phyloP scores from a whole-genome alignment of 2,113 vertebrate species.

The Aldabrachelys gigantea region DNA sequence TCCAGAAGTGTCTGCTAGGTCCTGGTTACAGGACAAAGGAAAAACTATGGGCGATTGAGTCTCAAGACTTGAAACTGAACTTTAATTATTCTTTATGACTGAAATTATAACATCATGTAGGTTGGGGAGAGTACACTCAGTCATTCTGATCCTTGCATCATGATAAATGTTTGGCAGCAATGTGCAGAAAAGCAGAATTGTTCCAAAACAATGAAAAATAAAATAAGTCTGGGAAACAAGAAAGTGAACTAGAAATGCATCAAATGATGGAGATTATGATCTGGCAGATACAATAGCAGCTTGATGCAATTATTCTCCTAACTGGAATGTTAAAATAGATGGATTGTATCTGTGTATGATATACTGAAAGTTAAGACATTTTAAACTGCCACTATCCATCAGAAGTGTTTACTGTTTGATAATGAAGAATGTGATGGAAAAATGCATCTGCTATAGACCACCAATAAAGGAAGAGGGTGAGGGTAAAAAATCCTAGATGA shows the following conservation, averaged over 20 bases:
- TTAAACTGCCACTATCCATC: background rate
- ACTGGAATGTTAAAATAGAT: background rate
- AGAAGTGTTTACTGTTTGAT: background rate
- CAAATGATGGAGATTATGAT: background rate
- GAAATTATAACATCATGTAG: accelerated
- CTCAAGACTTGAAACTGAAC: background rate
- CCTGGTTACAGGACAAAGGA: background rate
- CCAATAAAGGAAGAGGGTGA: background rate
- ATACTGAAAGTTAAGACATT: background rate
- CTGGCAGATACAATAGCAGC: background rate
- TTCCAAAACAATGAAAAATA: background rate
- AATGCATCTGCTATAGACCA: background rate
- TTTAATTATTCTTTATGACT: background rate
- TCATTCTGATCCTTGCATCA: background rate
- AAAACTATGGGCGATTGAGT: accelerated
- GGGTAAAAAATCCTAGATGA: background rate
- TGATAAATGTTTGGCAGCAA: background rate
- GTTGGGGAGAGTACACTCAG: background rate
- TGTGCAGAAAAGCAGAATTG: accelerated
- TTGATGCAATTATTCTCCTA: background rate
- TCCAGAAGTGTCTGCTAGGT: background rate
- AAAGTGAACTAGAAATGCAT: background rate
- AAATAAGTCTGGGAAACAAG: background rate
- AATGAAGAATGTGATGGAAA: background rate
- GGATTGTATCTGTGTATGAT: background rate